phyloP scores from a whole-genome alignment of 2,797 vertebrate species.

The Enoplosus armatus region DNA sequence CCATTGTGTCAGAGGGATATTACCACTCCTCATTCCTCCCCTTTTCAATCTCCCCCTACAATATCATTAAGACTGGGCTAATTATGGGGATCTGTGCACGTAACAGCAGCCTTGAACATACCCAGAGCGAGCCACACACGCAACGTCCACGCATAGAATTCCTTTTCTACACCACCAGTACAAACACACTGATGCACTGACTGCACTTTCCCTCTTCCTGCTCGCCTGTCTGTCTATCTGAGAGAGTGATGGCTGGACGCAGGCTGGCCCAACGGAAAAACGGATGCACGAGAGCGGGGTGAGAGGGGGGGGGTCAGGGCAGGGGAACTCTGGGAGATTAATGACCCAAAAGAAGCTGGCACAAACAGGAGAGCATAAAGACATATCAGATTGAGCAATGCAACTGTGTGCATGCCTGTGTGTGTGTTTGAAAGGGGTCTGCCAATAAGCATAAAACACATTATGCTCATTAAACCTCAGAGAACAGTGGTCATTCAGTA shows the following conservation, averaged over 20 bases:
- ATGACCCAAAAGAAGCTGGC: slow-evolving; percentile 55
- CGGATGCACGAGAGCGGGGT: slow-evolving; percentile 43
- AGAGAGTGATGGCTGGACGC: slow-evolving; percentile 51
- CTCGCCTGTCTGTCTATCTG: slow-evolving; percentile 42
- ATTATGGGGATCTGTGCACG: slow-evolving; percentile 73
- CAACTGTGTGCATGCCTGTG: slow-evolving; percentile 7
- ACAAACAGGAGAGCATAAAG: slow-evolving; percentile 57
- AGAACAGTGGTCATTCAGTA: slow-evolving; percentile 60
- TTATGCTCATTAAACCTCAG: slow-evolving; percentile 69
- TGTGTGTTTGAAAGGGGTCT: slow-evolving; percentile 38
- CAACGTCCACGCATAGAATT: slow-evolving; percentile 8
- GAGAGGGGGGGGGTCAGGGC: slow-evolving; percentile 57
- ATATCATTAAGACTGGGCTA: slow-evolving; percentile 78
- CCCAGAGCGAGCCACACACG: slow-evolving; percentile 13
- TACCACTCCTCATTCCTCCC: slow-evolving; percentile 67
- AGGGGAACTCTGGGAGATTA: slow-evolving; percentile 68
- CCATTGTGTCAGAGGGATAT: slow-evolving; percentile 83
- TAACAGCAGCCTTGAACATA: slow-evolving; percentile 51
- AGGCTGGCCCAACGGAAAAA: slow-evolving; percentile 39
- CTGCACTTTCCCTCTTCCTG: slow-evolving; percentile 48
- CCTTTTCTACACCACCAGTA: slow-evolving; percentile 3
- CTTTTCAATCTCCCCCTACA: slow-evolving; percentile 61
- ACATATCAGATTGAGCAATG: slow-evolving; percentile 47
- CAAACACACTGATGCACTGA: slow-evolving; percentile 33
- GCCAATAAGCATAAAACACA: slow-evolving; percentile 72